phyloP scores from a whole-genome alignment of 1,140 invertebrate genomes.

The Philotrypesis tridentata region DNA sequence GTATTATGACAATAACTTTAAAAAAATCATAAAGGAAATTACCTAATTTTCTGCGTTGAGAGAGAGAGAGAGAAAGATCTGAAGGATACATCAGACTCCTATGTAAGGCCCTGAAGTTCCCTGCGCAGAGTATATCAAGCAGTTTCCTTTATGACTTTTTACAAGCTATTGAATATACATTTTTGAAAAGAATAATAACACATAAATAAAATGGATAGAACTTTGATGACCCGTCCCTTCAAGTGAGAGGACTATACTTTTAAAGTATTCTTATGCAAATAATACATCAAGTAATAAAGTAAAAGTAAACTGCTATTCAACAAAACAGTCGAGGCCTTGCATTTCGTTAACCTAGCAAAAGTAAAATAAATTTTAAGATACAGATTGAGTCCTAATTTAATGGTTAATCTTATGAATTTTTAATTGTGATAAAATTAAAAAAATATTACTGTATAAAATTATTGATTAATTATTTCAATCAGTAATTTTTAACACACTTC shows the following conservation, averaged over 20 bases:
- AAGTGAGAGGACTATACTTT: constrained; percentile 15
- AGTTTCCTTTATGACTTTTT: constrained; percentile 54
- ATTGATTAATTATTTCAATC: too few relatives aligned
- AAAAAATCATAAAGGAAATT: constrained; percentile 53
- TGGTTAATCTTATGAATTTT: not conserved
- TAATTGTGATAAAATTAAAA: too few relatives aligned
- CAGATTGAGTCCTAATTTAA: constrained; percentile 11
- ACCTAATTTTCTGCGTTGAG: constrained; percentile 49
- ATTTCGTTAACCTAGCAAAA: constrained; percentile 37
- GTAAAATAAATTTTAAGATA: constrained; percentile 42
- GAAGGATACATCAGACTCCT: constrained; percentile 51
- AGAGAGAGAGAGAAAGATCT: constrained; percentile 36
- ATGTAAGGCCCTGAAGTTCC: constrained; percentile 51
- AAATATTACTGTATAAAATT: too few relatives aligned
- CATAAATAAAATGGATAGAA: constrained; percentile 13
- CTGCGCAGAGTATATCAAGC: constrained; percentile 50
- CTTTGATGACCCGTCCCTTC: constrained; percentile 25
- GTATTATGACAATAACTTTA: constrained; percentile 47
- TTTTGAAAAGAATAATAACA: constrained; percentile 17
- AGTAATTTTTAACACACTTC: too few relatives aligned
- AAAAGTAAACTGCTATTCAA: constrained; percentile 48
- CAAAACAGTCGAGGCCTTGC: constrained; percentile 31
- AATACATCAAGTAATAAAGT: constrained; percentile 46
- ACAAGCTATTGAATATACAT: constrained; percentile 40
- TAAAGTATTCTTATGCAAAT: constrained; percentile 22